Percentiles rank a stretch among this genome's conserved stretches.
These are phyloP conservation scores for Zaprionus ghesquierei DNA, from an alignment of 1,140 invertebrate genomes.

Conservation along the genomic window DNA sequence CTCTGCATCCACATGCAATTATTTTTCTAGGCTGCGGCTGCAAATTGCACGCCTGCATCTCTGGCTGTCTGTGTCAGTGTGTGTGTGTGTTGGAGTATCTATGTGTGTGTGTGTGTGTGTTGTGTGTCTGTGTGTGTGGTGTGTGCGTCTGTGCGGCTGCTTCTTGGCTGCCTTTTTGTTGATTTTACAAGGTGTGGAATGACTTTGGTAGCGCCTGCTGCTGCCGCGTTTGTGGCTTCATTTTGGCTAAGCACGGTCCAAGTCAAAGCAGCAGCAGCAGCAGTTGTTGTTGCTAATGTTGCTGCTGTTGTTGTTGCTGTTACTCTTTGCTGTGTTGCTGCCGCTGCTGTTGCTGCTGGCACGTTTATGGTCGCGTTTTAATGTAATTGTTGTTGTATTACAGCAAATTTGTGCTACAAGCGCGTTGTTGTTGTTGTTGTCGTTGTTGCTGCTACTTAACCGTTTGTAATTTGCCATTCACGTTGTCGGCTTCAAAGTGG, in stretches of 20 bases:
- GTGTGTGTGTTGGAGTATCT: conserved; percentile 23
- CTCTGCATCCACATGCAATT: conserved; percentile 65
- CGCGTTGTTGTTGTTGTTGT: conserved; percentile 50
- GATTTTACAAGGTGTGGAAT: conserved; percentile 81
- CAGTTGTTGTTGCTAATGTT: conserved; percentile 13
- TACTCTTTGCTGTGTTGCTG: no score
- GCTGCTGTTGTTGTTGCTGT: not conserved
- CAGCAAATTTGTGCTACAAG: conserved; percentile 73
- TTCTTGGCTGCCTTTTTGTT: conserved; percentile 72
- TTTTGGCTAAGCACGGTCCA: conserved; percentile 47
- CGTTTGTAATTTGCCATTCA: conserved; percentile 78
- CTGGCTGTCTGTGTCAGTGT: conserved; percentile 28
- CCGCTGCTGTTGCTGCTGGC: conserved; percentile 31
- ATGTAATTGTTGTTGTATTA: conserved; percentile 81
- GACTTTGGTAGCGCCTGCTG: conserved; percentile 74
- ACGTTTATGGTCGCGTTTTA: conserved; percentile 80
- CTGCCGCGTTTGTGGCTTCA: conserved; percentile 22
- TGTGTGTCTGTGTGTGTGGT: no score
- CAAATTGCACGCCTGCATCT: conserved; percentile 66
- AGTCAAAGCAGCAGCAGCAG: conserved; percentile 5
- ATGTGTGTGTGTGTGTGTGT: conserved; percentile 15
- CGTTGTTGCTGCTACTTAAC: conserved; percentile 31
- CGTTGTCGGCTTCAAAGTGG: conserved; percentile 70
- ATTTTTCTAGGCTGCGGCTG: conserved; percentile 78
- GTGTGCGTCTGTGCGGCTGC: conserved; percentile 25